These are phyloP conservation scores for Phyllotis vaccarum DNA, from an alignment of 2,797 vertebrate genomes.

Conservation along the genomic window DNA sequence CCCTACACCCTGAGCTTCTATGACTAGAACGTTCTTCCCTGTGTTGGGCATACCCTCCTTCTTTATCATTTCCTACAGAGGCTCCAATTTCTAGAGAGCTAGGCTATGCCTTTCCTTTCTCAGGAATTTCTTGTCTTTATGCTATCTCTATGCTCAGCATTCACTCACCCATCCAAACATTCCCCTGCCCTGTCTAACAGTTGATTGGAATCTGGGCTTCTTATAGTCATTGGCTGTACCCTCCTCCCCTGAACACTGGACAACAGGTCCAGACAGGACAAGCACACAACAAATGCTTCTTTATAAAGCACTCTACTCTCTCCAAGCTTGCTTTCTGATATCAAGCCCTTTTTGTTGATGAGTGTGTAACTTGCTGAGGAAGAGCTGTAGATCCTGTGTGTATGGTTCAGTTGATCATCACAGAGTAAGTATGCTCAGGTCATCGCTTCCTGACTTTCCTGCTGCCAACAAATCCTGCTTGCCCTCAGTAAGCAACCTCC, in stretches of 20 bases:
- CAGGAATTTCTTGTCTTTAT: not conserved
- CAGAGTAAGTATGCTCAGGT: not conserved
- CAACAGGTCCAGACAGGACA: not conserved
- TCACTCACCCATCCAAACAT: fast-evolving
- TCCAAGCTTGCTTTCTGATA: not conserved
- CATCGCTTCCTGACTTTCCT: not conserved
- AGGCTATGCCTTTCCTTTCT: fast-evolving
- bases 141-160: not conserved
- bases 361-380: not conserved
- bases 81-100: fast-evolving
- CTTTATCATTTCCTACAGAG: not conserved
- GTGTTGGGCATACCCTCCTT: not conserved
- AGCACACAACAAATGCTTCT: not conserved
- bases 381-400: no score
- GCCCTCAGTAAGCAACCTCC: not conserved
- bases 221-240: not conserved
- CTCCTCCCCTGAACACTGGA: not conserved
- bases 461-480: fast-evolving
- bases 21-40: not conserved
- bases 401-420: fast-evolving
- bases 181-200: fast-evolving
- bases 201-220: not conserved
- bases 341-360: not conserved
- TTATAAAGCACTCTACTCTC: no score
- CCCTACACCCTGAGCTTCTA: not conserved